These are phyloP conservation scores for Tortricodes alternella DNA, from an alignment of 2,888 invertebrate genomes.

Conservation along the genomic window DNA sequence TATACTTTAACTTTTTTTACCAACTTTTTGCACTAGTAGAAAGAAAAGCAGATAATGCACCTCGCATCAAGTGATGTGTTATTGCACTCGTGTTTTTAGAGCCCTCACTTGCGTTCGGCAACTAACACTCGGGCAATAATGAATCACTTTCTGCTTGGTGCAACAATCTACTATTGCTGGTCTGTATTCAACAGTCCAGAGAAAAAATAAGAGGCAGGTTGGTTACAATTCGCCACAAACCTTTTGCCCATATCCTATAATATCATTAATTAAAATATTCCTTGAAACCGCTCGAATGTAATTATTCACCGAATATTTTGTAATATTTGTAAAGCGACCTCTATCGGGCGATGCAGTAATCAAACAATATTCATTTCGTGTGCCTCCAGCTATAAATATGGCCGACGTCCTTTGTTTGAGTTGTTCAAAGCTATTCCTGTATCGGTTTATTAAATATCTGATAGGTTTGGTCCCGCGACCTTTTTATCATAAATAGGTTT, in stretches of 20 bases:
- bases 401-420: constrained; percentile 15
- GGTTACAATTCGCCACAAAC: neutral
- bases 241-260: neutral
- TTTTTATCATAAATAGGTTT: no score
- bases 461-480: neutral
- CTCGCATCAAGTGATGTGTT: no score
- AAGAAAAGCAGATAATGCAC: no score
- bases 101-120: no score
- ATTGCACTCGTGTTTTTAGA: no score
- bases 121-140: no score
- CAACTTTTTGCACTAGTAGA: no score
- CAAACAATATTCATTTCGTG: constrained; percentile 9
- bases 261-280: neutral
- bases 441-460: constrained; percentile 5
- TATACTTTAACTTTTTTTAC: no score
- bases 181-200: no score
- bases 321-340: neutral
- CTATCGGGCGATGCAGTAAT: constrained; percentile 2
- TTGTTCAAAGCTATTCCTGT: constrained; percentile 6
- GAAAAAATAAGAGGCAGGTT: neutral
- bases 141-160: no score
- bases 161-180: no score
- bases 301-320: no score
- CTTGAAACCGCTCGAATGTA: neutral
- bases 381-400: constrained; percentile 2